Percentiles rank a stretch among this genome's conserved stretches.
phyloP scores from a whole-genome alignment of 2,888 invertebrate genomes.

The Pachymerium ferrugineum region DNA sequence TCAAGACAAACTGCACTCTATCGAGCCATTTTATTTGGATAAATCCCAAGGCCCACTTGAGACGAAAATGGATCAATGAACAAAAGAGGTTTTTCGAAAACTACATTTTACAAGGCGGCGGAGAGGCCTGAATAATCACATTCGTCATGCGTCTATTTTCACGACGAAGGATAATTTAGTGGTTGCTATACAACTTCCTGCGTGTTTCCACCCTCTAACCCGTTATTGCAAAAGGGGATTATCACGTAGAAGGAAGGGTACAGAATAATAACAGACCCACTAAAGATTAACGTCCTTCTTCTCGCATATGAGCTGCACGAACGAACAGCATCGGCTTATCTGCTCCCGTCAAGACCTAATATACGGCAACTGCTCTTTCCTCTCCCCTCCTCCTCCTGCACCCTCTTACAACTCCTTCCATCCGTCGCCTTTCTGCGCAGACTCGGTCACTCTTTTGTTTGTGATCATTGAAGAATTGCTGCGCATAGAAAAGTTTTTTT shows the following conservation, averaged over 20 bases:
- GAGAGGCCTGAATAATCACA: neutral
- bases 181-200: neutral
- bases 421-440: neutral
- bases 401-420: too few species aligned
- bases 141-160: conserved; percentile 8
- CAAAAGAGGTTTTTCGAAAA: neutral
- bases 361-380: neutral
- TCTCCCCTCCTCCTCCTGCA: too few species aligned
- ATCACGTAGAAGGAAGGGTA: neutral
- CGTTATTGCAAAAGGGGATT: conserved; percentile 3
- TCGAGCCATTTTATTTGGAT: neutral
- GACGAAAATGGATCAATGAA: conserved; percentile 3
- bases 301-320: conserved; percentile 8
- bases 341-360: neutral
- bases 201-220: neutral
- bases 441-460: conserved; percentile 4
- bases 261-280: neutral
- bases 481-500: neutral
- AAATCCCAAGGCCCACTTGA: neutral
- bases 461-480: neutral
- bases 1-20: neutral
- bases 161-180: neutral
- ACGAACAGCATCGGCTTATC: conserved; percentile 8
- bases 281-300: conserved; percentile 13
- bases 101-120: too few species aligned